A percentile compares a stretch with the other conserved stretches of the same genome.
phyloP scores from a whole-genome alignment of 1,140 invertebrate genomes.

The Papilio dardanus region DNA sequence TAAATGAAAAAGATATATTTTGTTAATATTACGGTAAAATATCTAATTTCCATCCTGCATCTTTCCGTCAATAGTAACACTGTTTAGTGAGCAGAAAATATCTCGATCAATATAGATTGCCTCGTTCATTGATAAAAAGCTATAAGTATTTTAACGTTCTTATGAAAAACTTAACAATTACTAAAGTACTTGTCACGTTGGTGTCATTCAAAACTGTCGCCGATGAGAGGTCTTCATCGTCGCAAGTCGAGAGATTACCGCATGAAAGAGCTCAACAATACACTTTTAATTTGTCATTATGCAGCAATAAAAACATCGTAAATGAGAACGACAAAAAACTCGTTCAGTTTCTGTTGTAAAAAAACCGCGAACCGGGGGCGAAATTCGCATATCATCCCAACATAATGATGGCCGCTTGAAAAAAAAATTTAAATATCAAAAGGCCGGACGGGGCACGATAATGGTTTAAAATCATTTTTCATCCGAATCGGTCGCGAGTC shows the following conservation, averaged over 20 bases:
- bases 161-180: slow-evolving; percentile 27
- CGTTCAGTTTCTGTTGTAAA: slow-evolving; percentile 60
- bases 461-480: slow-evolving; percentile 83
- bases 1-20: too few relatives aligned
- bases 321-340: slow-evolving; percentile 80
- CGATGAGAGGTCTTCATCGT: slow-evolving; percentile 62
- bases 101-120: background rate
- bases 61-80: background rate
- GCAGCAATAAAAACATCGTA: slow-evolving; percentile 80
- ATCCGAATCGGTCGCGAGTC: slow-evolving; percentile 79
- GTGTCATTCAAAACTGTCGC: slow-evolving; percentile 57
- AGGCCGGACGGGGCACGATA: slow-evolving; percentile 79
- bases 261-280: slow-evolving; percentile 78
- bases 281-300: slow-evolving; percentile 82
- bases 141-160: slow-evolving; percentile 50
- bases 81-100: background rate
- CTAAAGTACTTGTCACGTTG: slow-evolving; percentile 54
- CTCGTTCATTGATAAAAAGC: background rate
- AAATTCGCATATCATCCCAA: slow-evolving; percentile 79
- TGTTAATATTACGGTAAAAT: background rate
- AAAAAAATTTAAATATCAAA: slow-evolving; percentile 83
- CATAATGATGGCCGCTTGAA: slow-evolving; percentile 80
- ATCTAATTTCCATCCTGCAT: background rate
- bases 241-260: slow-evolving; percentile 67
- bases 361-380: slow-evolving; percentile 76